These are phyloP conservation scores for Elachura formosa DNA, from an alignment of 2,113 vertebrate genomes.

Conservation along the genomic window DNA sequence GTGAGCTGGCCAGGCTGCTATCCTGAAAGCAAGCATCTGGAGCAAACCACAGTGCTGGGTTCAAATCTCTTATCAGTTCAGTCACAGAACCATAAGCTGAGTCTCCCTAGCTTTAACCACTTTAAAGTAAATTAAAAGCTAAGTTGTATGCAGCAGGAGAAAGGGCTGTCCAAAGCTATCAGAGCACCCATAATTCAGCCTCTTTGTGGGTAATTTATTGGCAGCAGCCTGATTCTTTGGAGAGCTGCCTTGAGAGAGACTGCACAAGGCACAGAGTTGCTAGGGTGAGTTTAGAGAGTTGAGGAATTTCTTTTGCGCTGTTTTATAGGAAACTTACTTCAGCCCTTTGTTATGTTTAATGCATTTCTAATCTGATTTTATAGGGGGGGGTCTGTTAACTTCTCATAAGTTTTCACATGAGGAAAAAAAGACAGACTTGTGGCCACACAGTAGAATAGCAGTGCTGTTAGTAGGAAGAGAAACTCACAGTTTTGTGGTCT, in stretches of 20 bases:
- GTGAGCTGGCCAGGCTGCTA: not conserved
- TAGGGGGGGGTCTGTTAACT: not conserved
- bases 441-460: not conserved
- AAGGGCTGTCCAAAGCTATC: constrained; percentile 34
- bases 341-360: not conserved
- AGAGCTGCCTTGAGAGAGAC: constrained; percentile 11
- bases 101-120: constrained; percentile 24
- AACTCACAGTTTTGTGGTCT: not conserved
- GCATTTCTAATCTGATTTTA: constrained; percentile 40
- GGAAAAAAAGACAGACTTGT: not conserved
- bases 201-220: constrained; percentile 52
- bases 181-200: constrained; percentile 45
- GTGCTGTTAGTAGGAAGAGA: not conserved
- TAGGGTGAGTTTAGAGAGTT: not conserved
- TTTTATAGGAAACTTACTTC: constrained; percentile 1
- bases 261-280: constrained; percentile 12
- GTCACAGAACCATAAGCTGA: constrained; percentile 12
- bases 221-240: constrained; percentile 44
- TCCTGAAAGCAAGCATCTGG: not conserved
- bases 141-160: constrained; percentile 17
- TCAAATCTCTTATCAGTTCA: constrained; percentile 37
- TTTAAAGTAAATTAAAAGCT: constrained; percentile 61
- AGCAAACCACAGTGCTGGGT: not conserved
- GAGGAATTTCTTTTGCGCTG: not conserved
- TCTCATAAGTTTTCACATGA: not conserved